Conservation (phyloP, 2,888 invertebrate genomes). For the Hypsopygia costalis region DNA sequence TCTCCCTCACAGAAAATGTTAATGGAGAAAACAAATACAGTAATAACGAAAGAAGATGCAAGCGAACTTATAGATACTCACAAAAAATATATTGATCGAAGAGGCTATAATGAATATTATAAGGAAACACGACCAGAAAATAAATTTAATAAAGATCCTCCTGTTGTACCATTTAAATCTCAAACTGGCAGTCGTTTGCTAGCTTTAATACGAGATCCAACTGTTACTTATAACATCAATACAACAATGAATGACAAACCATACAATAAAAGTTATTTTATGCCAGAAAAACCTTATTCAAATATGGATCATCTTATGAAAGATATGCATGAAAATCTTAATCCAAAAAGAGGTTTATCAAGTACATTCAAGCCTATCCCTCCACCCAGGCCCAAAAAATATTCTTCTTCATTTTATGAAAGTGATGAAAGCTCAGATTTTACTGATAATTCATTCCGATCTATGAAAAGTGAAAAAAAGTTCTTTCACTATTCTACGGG, state of each 20-base stretch:
- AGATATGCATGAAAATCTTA: constrained; percentile 22
- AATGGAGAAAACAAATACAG: constrained; percentile 75
- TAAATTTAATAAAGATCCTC: constrained; percentile 25
- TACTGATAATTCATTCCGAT: constrained; percentile 55
- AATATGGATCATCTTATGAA: constrained; percentile 17
- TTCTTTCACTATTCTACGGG: constrained; percentile 70
- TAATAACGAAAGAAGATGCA: constrained; percentile 73
- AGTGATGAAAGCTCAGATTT: constrained; percentile 69
- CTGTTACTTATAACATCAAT: constrained; percentile 50
- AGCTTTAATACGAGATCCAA: constrained; percentile 81
- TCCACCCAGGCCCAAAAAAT: constrained; percentile 60
- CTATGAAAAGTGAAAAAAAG: constrained; percentile 60
- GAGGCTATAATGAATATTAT: constrained; percentile 75
- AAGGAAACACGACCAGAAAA: constrained; percentile 26
- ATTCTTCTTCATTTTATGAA: constrained; percentile 60
- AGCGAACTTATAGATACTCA: constrained; percentile 85
- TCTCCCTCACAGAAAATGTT: constrained; percentile 86
- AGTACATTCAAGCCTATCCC: constrained; percentile 55
- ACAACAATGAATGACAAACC: constrained; percentile 34
- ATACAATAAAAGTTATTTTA: constrained; percentile 26
- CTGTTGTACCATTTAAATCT: constrained; percentile 63
- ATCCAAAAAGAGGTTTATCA: constrained; percentile 26
- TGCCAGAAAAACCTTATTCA: background rate
- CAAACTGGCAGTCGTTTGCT: constrained; percentile 81
- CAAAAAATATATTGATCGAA: constrained; percentile 84